These are phyloP conservation scores for Rhynchophorus ferrugineus DNA, from an alignment of 1,140 invertebrate species.

Conservation along the genomic window DNA sequence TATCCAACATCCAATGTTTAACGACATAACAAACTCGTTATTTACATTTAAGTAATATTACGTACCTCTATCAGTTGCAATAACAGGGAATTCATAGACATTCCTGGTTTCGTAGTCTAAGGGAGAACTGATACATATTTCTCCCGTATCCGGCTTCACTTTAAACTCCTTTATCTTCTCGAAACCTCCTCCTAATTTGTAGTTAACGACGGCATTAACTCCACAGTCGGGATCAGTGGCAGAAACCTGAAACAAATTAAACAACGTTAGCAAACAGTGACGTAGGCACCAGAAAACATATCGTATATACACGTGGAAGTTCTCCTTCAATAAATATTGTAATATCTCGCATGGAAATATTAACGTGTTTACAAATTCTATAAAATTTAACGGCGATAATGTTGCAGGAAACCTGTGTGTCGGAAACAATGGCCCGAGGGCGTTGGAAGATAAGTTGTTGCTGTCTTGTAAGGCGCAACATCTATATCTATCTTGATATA, in stretches of 20 bases:
- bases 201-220: slow-evolving; percentile 89
- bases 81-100: slow-evolving; percentile 85
- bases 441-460: not conserved
- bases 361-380: not conserved
- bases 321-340: too few relatives aligned
- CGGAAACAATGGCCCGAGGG: not conserved
- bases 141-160: slow-evolving; percentile 74
- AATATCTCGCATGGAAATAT: too few relatives aligned
- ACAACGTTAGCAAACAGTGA: not conserved
- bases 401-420: not conserved
- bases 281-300: not conserved
- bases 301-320: too few relatives aligned
- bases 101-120: slow-evolving; percentile 82
- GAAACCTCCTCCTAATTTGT: slow-evolving; percentile 71
- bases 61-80: slow-evolving; percentile 90
- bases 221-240: slow-evolving; percentile 92
- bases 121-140: slow-evolving; percentile 75
- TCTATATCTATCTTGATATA: too few relatives aligned
- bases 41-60: too few relatives aligned
- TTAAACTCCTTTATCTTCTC: slow-evolving; percentile 63
- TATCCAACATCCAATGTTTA: too few relatives aligned
- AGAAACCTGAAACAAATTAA: slow-evolving; percentile 63
- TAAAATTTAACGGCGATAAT: not conserved
- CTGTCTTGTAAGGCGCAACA: not conserved
- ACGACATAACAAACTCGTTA: too few relatives aligned